These are phyloP conservation scores for Etheostoma nigrum DNA, from an alignment of 2,797 vertebrate genomes.

Conservation along the genomic window DNA sequence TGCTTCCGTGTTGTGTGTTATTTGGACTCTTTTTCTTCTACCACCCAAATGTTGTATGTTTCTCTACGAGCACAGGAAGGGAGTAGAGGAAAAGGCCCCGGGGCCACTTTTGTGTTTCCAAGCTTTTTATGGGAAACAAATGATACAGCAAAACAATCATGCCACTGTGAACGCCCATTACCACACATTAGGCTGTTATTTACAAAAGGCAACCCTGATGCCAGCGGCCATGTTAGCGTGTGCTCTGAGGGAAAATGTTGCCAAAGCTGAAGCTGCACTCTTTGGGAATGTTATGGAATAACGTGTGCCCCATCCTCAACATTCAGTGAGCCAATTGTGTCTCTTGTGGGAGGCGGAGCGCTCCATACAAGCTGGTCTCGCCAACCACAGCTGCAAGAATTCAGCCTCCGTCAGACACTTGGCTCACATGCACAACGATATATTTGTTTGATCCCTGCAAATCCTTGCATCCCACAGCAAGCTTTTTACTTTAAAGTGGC, in stretches of 20 bases:
- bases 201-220: slow-evolving; percentile 16
- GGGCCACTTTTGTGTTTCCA: slow-evolving; percentile 54
- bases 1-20: slow-evolving; percentile 4
- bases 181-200: slow-evolving; percentile 62
- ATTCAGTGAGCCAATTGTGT: background rate
- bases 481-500: no score
- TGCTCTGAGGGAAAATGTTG: background rate
- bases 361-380: background rate
- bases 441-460: background rate
- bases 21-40: background rate
- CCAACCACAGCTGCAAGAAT: background rate
- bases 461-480: no score
- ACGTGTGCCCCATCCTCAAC: background rate
- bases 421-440: background rate
- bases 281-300: background rate
- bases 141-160: slow-evolving; percentile 69
- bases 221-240: background rate
- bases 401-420: background rate
- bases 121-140: slow-evolving; percentile 60
- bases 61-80: slow-evolving; percentile 37
- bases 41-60: slow-evolving; percentile 2
- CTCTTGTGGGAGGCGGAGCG: background rate
- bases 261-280: background rate
- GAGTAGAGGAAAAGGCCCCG: slow-evolving; percentile 36
- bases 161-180: slow-evolving; percentile 56